These are phyloP conservation scores for Volucella inanis DNA, from an alignment of 2,888 invertebrate species.

Conservation along the genomic window DNA sequence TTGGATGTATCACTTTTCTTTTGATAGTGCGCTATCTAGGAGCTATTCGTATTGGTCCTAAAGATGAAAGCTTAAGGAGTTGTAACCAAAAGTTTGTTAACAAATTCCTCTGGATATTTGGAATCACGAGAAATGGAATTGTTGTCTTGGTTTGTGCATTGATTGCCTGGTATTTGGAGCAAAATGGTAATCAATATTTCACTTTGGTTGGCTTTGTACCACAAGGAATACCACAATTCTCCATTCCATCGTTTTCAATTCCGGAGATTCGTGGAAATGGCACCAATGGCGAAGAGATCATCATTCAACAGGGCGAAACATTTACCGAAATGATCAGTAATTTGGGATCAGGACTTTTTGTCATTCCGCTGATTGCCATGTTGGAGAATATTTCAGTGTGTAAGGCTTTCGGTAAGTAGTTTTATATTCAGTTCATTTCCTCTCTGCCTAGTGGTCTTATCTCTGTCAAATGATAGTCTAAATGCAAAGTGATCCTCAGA, in stretches of 20 bases:
- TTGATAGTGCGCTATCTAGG: conserved; percentile 90
- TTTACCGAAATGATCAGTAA: conserved; percentile 90
- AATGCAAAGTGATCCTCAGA: too few species aligned
- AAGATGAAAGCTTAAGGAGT: conserved; percentile 82
- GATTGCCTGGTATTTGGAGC: conserved; percentile 86
- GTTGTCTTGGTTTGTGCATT: conserved; percentile 88
- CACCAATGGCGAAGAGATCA: conserved; percentile 77
- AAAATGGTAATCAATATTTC: conserved; percentile 84
- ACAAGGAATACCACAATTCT: conserved; percentile 87
- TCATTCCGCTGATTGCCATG: conserved; percentile 92
- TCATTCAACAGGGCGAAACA: conserved; percentile 76
- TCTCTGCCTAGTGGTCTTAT: too few species aligned
- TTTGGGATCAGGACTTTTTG: conserved; percentile 92
- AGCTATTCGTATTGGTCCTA: conserved; percentile 86
- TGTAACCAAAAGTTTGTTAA: conserved; percentile 85
- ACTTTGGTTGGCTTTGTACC: conserved; percentile 89
- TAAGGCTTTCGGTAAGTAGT: conserved; percentile 78
- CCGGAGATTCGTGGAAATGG: conserved; percentile 79
- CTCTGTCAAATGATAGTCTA: too few species aligned
- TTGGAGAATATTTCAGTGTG: conserved; percentile 92
- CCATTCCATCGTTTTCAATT: conserved; percentile 87
- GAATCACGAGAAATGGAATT: conserved; percentile 91
- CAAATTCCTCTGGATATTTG: conserved; percentile 88
- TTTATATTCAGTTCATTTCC: not conserved
- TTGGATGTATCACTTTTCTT: conserved; percentile 88